Evolutionary conservation across 2,113 vertebrate species (phyloP).

Genomic region (Guaruba guarouba): DNA sequence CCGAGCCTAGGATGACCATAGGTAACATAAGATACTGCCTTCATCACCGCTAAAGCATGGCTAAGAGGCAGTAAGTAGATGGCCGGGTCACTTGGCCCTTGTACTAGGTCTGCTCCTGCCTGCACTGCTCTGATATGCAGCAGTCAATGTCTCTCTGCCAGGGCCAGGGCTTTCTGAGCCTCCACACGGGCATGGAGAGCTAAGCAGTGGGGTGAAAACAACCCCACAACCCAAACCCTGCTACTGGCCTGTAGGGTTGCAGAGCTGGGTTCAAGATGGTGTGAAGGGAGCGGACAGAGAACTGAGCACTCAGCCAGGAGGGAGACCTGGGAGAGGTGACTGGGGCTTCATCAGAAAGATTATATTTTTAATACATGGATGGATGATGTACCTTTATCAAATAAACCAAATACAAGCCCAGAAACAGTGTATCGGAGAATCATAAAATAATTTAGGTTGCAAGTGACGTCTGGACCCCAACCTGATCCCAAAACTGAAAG

Average conservation of each 20-base stretch:
- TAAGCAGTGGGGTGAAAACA: not conserved
- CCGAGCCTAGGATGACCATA: not conserved
- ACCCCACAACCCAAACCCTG: not conserved
- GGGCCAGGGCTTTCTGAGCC: not conserved
- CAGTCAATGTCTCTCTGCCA: not conserved
- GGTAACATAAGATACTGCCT: not conserved
- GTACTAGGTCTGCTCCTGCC: not conserved
- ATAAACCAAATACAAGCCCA: constrained; percentile 72
- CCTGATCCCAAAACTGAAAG: not conserved
- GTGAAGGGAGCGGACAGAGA: not conserved
- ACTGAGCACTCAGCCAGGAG: not conserved
- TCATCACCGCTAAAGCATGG: not conserved
- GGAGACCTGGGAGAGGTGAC: not conserved
- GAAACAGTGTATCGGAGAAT: not conserved
- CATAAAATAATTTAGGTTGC: not conserved
- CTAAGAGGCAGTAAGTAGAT: not conserved
- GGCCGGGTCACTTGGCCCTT: not conserved
- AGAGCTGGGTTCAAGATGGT: not conserved
- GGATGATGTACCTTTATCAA: constrained; percentile 77
- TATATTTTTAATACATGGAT: constrained; percentile 80
- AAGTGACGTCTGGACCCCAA: not conserved
- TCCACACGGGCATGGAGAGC: not conserved
- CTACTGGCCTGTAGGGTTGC: not conserved
- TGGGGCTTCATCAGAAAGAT: constrained; percentile 65
- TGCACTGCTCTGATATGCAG: not conserved